phyloP scores from a whole-genome alignment of 2,797 vertebrate genomes.

The Microtus obscurus region DNA sequence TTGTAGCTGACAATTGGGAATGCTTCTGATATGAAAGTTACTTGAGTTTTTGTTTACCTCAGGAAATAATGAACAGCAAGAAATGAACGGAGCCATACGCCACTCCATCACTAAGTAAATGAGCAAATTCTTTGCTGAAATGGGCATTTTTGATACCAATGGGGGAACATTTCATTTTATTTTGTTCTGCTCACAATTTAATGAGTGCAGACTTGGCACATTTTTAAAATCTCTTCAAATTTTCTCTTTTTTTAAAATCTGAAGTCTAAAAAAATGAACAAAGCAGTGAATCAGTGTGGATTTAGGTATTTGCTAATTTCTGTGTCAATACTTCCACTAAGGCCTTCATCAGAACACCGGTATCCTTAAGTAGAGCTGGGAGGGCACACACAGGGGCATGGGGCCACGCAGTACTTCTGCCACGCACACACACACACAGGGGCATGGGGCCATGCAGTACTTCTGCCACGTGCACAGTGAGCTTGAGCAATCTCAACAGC shows the following conservation, averaged over 20 bases:
- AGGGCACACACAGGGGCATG: neutral
- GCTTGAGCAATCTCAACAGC: neutral
- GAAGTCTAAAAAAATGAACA: slow-evolving; percentile 10
- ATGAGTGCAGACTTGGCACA: neutral
- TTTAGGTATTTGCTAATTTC: slow-evolving; percentile 9
- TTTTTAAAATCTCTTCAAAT: neutral
- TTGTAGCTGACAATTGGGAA: neutral
- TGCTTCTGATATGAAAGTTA: neutral
- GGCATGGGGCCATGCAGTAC: neutral
- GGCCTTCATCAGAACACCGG: neutral
- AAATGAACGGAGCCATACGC: neutral
- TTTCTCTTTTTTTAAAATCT: neutral
- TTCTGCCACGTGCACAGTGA: neutral
- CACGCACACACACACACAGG: too few relatives aligned
- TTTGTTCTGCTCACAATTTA: neutral
- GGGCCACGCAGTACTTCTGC: neutral
- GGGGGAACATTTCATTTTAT: neutral
- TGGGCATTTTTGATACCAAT: neutral
- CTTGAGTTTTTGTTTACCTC: neutral
- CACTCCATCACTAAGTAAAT: neutral
- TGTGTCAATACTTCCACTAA: neutral
- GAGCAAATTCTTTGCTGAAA: neutral
- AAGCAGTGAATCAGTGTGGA: neutral
- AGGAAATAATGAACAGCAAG: slow-evolving; percentile 3
- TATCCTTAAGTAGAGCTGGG: neutral